Conservation (phyloP, 2,888 invertebrate species). For the Eupithecia pulchellata region DNA sequence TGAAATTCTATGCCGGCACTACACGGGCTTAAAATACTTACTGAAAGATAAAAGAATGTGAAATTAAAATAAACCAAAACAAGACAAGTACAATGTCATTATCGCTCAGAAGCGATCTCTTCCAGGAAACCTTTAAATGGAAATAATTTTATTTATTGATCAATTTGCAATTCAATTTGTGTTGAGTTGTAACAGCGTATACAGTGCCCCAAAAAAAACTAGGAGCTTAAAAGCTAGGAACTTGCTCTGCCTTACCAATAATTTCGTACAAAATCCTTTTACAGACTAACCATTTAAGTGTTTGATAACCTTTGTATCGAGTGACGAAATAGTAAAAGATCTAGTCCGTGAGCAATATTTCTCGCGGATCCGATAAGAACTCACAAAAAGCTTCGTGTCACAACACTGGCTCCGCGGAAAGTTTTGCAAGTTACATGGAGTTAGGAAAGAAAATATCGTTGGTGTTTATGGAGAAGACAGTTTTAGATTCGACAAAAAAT, state of each 20-base stretch:
- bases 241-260: not conserved
- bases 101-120: too few species aligned
- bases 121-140: too few species aligned
- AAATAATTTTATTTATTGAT: too few species aligned
- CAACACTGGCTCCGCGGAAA: constrained; percentile 67
- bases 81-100: too few species aligned
- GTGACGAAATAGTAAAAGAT: constrained; percentile 69
- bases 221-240: not conserved
- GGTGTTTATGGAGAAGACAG: not conserved
- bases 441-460: constrained; percentile 1
- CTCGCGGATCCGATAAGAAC: constrained; percentile 74
- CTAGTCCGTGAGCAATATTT: constrained; percentile 74
- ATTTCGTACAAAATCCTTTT: constrained; percentile 19
- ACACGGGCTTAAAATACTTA: too few species aligned
- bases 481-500: not conserved
- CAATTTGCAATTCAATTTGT: too few species aligned
- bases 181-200: too few species aligned
- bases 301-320: constrained; percentile 70
- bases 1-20: too few species aligned
- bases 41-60: too few species aligned
- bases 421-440: constrained; percentile 65
- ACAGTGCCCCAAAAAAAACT: too few species aligned
- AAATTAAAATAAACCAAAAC: too few species aligned
- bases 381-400: constrained; percentile 74
- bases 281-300: constrained; percentile 53